These are phyloP conservation scores for Mesoclemmys tuberculata DNA, from an alignment of 2,113 vertebrate genomes.

Conservation along the genomic window DNA sequence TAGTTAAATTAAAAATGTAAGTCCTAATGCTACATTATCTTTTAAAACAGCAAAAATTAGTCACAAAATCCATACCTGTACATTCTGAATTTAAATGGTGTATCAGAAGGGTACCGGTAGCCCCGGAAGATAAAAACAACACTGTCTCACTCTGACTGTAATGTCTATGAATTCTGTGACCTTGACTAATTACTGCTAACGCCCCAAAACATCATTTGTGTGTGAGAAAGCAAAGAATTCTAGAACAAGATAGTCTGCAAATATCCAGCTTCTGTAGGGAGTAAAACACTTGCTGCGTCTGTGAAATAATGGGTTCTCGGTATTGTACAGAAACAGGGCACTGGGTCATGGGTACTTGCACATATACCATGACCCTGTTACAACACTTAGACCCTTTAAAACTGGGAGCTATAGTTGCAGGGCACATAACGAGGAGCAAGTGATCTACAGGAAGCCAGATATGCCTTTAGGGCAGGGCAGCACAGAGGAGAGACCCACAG, in stretches of 20 bases:
- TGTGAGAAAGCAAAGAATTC: not conserved
- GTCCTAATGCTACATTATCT: not conserved
- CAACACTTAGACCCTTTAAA: not conserved
- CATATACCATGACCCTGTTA: not conserved
- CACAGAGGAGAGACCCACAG: not conserved
- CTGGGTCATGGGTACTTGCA: not conserved
- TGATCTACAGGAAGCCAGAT: not conserved
- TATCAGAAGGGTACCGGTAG: not conserved
- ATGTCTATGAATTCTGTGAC: not conserved
- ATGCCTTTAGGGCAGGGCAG: not conserved
- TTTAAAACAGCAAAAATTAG: not conserved
- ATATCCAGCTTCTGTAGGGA: not conserved
- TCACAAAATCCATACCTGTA: not conserved
- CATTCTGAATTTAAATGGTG: not conserved
- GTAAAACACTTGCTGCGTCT: rapidly evolving
- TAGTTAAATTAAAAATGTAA: not conserved
- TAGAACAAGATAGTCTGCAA: not conserved
- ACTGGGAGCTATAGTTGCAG: rapidly evolving
- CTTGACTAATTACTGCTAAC: not conserved
- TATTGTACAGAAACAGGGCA: not conserved
- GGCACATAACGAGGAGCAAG: not conserved
- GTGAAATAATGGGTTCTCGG: not conserved
- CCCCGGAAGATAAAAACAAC: not conserved
- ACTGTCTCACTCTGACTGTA: not conserved
- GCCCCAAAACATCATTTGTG: not conserved